These are phyloP conservation scores for Ctenomys sociabilis DNA, from an alignment of 2,113 vertebrate species.

Conservation along the genomic window DNA sequence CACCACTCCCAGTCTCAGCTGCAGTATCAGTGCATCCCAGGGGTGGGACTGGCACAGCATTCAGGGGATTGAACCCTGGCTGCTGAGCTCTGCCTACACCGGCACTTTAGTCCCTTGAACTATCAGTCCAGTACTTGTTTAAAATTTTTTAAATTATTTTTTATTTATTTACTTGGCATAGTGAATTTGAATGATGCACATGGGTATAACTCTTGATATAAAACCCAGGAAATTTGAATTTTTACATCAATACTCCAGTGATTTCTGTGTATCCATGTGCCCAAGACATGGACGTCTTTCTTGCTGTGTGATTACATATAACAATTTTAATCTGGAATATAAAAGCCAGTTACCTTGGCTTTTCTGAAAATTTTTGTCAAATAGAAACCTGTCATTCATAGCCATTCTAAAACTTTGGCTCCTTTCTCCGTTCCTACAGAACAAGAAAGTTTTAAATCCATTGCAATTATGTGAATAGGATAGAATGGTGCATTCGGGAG, in stretches of 20 bases:
- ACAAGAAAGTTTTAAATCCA: neutral
- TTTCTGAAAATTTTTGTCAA: neutral
- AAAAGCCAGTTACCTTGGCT: neutral
- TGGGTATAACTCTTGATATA: neutral
- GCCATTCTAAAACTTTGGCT: neutral
- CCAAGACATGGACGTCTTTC: neutral
- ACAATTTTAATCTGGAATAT: fast-evolving
- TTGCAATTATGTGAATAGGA: neutral
- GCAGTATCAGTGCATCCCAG: too few species aligned
- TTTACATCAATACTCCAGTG: neutral
- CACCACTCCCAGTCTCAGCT: too few species aligned
- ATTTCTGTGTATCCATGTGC: neutral
- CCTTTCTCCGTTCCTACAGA: neutral
- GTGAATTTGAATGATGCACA: neutral
- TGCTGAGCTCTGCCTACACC: too few species aligned
- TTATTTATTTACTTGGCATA: too few species aligned
- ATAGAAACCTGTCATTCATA: neutral
- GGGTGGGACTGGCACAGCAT: too few species aligned
- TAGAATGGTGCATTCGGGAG: neutral
- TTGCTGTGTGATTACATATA: neutral
- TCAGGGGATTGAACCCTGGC: too few species aligned
- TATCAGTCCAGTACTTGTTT: too few species aligned
- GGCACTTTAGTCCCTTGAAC: too few species aligned
- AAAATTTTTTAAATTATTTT: too few species aligned
- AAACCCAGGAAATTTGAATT: neutral